Evolutionary conservation across 1,140 invertebrate species (phyloP).

Genomic region (Drosophila navojoa): DNA sequence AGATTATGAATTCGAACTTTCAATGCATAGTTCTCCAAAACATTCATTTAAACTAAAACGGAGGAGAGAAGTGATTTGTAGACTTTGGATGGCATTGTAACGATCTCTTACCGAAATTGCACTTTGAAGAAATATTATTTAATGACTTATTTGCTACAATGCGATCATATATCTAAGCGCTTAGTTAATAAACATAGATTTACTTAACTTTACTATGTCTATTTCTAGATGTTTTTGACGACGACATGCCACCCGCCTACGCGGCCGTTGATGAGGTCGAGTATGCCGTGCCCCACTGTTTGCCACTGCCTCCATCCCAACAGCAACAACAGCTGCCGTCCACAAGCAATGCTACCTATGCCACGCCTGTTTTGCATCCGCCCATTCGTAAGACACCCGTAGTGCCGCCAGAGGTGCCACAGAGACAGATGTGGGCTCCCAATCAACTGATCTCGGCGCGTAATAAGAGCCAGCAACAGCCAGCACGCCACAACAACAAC

Average conservation of each 20-base stretch:
- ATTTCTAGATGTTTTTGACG: slow-evolving; percentile 22
- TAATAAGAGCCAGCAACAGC: slow-evolving; percentile 52
- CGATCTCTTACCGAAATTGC: too few relatives aligned
- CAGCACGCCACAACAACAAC: slow-evolving; percentile 24
- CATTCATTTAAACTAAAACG: too few relatives aligned
- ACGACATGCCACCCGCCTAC: slow-evolving; percentile 67
- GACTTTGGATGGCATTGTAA: too few relatives aligned
- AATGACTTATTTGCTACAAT: too few relatives aligned
- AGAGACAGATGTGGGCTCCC: slow-evolving; percentile 61
- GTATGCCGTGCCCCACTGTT: slow-evolving; percentile 63
- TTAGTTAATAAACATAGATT: too few relatives aligned
- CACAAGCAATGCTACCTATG: slow-evolving; percentile 48
- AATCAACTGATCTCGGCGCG: slow-evolving; percentile 37
- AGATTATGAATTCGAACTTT: too few relatives aligned
- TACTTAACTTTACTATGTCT: neutral
- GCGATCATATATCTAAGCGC: too few relatives aligned
- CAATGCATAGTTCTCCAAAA: too few relatives aligned
- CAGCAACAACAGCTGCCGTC: slow-evolving; percentile 36
- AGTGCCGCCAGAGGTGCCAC: slow-evolving; percentile 2
- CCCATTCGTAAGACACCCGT: slow-evolving; percentile 26
- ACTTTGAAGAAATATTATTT: too few relatives aligned
- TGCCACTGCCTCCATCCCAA: slow-evolving; percentile 24
- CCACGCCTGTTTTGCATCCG: slow-evolving; percentile 58
- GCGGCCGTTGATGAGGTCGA: slow-evolving; percentile 26
- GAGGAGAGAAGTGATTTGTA: too few relatives aligned